Base-by-base conservation (phyloP, 2,797 vertebrate genomes). In the Cryptoprocta ferox region DNA sequence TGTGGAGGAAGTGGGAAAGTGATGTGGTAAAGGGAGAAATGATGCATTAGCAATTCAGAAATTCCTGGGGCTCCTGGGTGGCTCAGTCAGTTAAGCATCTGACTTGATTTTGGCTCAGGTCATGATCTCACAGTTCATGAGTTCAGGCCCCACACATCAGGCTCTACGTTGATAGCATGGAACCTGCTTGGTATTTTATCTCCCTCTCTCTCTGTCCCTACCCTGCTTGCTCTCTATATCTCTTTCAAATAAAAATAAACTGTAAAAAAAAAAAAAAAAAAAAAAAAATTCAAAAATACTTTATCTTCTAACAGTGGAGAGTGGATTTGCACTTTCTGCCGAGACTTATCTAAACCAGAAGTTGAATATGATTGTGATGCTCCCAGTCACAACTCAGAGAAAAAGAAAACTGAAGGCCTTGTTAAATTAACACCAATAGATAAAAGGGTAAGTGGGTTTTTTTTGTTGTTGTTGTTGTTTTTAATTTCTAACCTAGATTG, bases 241-340 rank as follows among this genome's bases (percentile, higher is more conserved):
- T 56, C 56, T 56, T 7, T 24, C 56, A 24, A 59, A 59, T 59
- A 59, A 59, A 59, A 59, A 24, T 24, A 59, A 59, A 59, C 56
- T 59, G 21, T 3, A 59, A 59, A 59, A 24, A 24, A 45, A 45
- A 42, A 24, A 45, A 45, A 42, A 56, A 56, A 59, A 24, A 8
- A 24, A 59, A 59, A 94, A 4, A 5, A 96, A 65, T 86, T 97
- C 63, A 95, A 32, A 89, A 68, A 0, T 45, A 1, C 80, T 15
- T 97, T 91, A 91, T 80, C 89, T 15, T 89, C 80, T 87, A 42
- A 75, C 96, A 99, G 99, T 68, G 99, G 99, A 88, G 99, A 99
- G 93, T 99, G 99, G 99, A 99, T 99, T 91, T 99, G 99, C 97
- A 99, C 99, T 0, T 99, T 99, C 97, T 99, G 99, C 87, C 98